Base-by-base conservation (phyloP, 1,140 invertebrate species). In the Listronotus bonariensis region DNA sequence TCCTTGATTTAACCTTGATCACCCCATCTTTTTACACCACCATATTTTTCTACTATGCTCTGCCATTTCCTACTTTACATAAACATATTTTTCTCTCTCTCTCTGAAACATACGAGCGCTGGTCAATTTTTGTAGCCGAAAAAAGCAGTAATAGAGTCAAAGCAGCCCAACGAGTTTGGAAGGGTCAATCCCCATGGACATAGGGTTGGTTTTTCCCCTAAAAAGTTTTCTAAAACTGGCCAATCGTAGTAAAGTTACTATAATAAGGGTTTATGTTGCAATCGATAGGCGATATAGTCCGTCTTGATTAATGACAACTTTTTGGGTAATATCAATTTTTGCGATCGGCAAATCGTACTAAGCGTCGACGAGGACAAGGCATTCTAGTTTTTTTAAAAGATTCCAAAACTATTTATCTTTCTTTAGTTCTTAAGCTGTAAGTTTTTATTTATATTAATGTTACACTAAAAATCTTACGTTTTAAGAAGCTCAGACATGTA, bases 171-270 rank as follows among this genome's bases (percentile, higher is more conserved):
- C 64, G 43, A 66, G 41, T 54, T 51, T 34, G 67, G 70, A 69
- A 72, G 70, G 70, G 70, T 72, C 70, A 72, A 60, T 72, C 70
- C 70, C 70, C 49, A 57, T 69, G 65, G 64, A 65, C 67, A 31
- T 71, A 56, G 68, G 68, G 70, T 65, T 49, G 42, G 15, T 40
- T 69, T n/a, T 48, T 65, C 67, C 70, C 67, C 55, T 65, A 53
- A 54, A 57, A 60, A 49, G 53, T 61, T 55, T 41, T 49, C 17
- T 42, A 45, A n/a, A 18, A 59, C 57, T 42, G 68, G 43, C 70
- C 70, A 72, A 72, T 72, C 10, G 65, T 61, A 46, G 45, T 48
- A 42, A 36, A 61, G 70, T 52, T 66, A 53, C 42, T 43, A 42
- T 38, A 63, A 55, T 56, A 41, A 66, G 65, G 70, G 70, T 62